phyloP scores from a whole-genome alignment of 2,888 invertebrate genomes.

The Ochlodes sylvanus region DNA sequence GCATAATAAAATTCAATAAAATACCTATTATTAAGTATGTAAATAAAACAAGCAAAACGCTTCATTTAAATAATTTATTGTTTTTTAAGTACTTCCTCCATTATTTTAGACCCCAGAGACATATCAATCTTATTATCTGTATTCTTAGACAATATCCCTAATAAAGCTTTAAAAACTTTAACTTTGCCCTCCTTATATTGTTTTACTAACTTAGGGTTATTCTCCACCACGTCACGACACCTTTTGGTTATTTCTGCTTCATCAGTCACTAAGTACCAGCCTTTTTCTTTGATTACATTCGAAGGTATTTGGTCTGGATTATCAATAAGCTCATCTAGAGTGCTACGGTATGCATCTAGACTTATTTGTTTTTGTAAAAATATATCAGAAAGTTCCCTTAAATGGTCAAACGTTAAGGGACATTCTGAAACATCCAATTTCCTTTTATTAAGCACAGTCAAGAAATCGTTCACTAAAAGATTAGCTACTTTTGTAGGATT shows the following conservation, averaged over 20 bases:
- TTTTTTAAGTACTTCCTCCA: conserved; percentile 86
- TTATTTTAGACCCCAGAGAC: conserved; percentile 84
- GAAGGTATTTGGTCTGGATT: conserved; percentile 55
- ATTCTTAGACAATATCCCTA: conserved; percentile 85
- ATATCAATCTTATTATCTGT: conserved; percentile 88
- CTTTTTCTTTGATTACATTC: conserved; percentile 85
- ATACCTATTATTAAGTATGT: too few species aligned
- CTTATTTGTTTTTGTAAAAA: conserved; percentile 86
- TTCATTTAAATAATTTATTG: conserved; percentile 51
- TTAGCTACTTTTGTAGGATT: conserved; percentile 87
- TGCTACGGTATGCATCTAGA: conserved; percentile 81
- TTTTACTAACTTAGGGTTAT: conserved; percentile 87
- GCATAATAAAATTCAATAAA: too few species aligned
- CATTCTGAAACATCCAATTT: conserved; percentile 85
- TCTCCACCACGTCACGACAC: conserved; percentile 86
- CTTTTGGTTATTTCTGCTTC: conserved; percentile 82
- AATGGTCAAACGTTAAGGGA: conserved; percentile 74
- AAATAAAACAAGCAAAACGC: conserved; percentile 7
- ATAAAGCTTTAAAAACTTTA: conserved; percentile 88
- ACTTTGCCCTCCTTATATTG: conserved; percentile 89
- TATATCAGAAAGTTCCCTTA: conserved; percentile 87
- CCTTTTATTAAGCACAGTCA: conserved; percentile 87
- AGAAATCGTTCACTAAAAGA: conserved; percentile 88
- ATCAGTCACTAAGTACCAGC: conserved; percentile 88
- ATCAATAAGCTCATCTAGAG: conserved; percentile 65